Conservation (phyloP, 2,888 invertebrate species). For the Erebia palarica region DNA sequence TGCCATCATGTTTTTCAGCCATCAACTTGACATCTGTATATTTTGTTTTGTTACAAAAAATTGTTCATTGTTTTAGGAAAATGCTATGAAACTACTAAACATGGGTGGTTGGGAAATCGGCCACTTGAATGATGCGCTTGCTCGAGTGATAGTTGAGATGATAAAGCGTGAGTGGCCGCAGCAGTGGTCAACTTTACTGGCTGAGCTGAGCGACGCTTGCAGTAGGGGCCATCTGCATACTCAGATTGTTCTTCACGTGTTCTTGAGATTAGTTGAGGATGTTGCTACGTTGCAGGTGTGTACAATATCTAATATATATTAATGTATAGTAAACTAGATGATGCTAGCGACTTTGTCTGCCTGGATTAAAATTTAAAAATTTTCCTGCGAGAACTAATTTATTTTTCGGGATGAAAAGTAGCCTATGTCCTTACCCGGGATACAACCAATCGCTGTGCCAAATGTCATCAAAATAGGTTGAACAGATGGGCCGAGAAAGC, state of each 20-base stretch:
- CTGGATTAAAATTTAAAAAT: too few relatives aligned
- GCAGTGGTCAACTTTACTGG: conserved; percentile 94
- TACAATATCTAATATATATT: neutral
- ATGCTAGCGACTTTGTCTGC: too few relatives aligned
- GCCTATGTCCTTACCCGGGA: too few relatives aligned
- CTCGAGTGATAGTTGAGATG: conserved; percentile 97
- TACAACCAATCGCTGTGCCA: too few relatives aligned
- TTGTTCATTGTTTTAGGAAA: conserved; percentile 81
- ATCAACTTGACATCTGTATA: too few relatives aligned
- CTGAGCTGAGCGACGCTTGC: conserved; percentile 92
- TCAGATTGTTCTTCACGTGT: conserved; percentile 93
- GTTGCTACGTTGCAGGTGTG: conserved; percentile 92
- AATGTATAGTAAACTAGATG: too few relatives aligned
- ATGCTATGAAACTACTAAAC: conserved; percentile 92
- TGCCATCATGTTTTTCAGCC: too few relatives aligned
- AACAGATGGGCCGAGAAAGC: too few relatives aligned
- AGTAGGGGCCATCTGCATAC: conserved; percentile 93
- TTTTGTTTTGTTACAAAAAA: too few relatives aligned
- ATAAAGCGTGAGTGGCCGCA: conserved; percentile 99
- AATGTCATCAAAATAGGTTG: too few relatives aligned
- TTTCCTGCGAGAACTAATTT: too few relatives aligned
- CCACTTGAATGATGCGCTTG: conserved; percentile 92
- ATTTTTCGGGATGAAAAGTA: too few relatives aligned
- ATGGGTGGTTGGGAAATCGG: conserved; percentile 89
- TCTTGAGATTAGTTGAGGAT: conserved; percentile 95